Base-by-base conservation (phyloP, 2,888 invertebrate species). In the Diplazon laetatorius region DNA sequence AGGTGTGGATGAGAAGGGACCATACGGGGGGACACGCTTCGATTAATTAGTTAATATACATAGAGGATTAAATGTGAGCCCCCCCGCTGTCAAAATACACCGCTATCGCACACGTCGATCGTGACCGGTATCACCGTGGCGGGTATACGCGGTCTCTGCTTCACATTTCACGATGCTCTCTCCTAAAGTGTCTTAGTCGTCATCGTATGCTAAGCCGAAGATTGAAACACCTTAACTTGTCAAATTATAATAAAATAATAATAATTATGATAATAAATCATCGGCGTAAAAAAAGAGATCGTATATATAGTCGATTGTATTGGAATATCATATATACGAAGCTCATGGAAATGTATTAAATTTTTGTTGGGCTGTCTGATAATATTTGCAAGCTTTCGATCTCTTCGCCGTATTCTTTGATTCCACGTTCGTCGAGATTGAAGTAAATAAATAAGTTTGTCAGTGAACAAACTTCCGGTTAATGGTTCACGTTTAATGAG, bases 71-170 rank as follows among this genome's bases (percentile, higher is more conserved):
- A 59, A 50, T 30, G 63, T 30, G 63, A 62, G 83, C 81, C 81
- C 84, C 83, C 80, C 82, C 84, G 85, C 82, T 84, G 83, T 82
- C 85, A 82, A 30, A 83, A 84, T 81, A 81, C 75, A 85, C 85
- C 82, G 85, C 82, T 85, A 86, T 86, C 85, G 82, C 77, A 59
- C 59, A 80, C 85, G 78, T 80, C 83, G 81, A 85, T 85, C 85
- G 80, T 79, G 22, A 57, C 57, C 57, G 48, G 20, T 22, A 35
- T 16, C 30, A 18, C 57, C 55, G 52, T 20, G 39, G 35, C 44
- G 39, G 63, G 16, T 25, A n/a, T n/a, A 18, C 22, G 14, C 44
- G 50, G 5, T 37, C 30, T 30, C 30, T 6, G 30, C 37, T 22
- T 35, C 18, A 25, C 37, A 20, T 20, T n/a, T n/a, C n/a, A 50